These are phyloP conservation scores for Eubasilissa regina DNA, from an alignment of 1,140 invertebrate species.

Conservation along the genomic window DNA sequence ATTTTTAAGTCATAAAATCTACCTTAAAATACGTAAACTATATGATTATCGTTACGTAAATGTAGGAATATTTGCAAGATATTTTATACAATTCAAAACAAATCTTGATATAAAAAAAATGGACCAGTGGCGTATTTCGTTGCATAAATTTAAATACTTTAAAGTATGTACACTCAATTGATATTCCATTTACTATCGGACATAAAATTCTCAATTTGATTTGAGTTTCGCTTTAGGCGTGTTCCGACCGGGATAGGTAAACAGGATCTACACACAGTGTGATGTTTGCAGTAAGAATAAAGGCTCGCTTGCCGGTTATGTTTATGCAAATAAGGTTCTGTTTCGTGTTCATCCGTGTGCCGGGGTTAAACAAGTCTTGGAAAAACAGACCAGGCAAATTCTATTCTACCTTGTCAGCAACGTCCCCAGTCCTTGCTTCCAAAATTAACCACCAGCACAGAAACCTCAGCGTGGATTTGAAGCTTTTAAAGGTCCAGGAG, in stretches of 20 bases:
- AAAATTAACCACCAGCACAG: conserved; percentile 12
- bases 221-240: conserved; percentile 18
- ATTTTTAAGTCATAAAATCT: too few species aligned
- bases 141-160: too few species aligned
- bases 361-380: conserved; percentile 27
- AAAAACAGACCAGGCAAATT: conserved; percentile 26
- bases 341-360: conserved; percentile 33
- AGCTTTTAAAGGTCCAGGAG: not conserved
- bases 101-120: too few species aligned
- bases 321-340: conserved; percentile 31
- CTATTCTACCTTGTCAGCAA: not conserved
- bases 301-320: conserved; percentile 35
- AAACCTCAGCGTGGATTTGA: not conserved
- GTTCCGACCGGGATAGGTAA: conserved; percentile 13
- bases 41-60: too few species aligned
- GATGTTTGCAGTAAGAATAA: conserved; percentile 44
- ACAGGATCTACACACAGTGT: conserved; percentile 32
- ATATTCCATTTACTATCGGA: not conserved
- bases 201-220: conserved; percentile 34
- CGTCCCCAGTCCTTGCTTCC: not conserved
- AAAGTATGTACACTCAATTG: too few species aligned
- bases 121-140: too few species aligned
- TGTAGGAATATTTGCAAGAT: too few species aligned
- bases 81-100: too few species aligned
- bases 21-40: too few species aligned